A percentile compares a stretch with the other conserved stretches of the same genome.
Conservation (phyloP, 2,888 invertebrate genomes). For the Schizotus pectinicornis region DNA sequence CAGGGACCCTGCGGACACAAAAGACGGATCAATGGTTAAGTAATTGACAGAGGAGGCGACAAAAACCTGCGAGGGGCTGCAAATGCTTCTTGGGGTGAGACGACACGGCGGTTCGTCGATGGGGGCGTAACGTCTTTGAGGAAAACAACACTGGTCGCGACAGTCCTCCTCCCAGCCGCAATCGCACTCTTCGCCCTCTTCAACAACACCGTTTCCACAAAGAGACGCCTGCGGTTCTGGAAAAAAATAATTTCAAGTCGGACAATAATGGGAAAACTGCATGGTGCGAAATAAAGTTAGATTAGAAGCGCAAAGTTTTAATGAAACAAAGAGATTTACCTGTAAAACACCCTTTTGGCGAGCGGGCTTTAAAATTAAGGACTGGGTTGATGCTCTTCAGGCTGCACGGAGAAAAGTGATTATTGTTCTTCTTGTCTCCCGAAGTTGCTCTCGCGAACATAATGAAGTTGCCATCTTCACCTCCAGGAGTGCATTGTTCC, state of each 20-base stretch:
- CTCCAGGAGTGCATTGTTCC: constrained; percentile 92
- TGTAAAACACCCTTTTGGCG: constrained; percentile 90
- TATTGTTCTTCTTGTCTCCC: constrained; percentile 97
- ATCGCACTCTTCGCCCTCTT: constrained; percentile 97
- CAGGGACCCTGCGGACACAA: constrained; percentile 80
- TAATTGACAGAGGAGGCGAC: background rate
- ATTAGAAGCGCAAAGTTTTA: constrained; percentile 32
- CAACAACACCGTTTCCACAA: constrained; percentile 98
- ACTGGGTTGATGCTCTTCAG: constrained; percentile 91
- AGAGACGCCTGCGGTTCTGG: constrained; percentile 90
- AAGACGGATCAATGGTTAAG: background rate
- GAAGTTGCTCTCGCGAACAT: constrained; percentile 99
- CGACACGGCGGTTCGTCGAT: constrained; percentile 84
- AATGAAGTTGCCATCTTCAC: constrained; percentile 97
- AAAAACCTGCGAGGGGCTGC: constrained; percentile 82
- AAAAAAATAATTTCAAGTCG: background rate
- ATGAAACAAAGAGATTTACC: constrained; percentile 61
- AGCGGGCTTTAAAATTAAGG: constrained; percentile 88
- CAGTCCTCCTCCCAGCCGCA: constrained; percentile 99
- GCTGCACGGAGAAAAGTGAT: constrained; percentile 95
- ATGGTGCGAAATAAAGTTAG: constrained; percentile 22
- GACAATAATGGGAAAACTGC: constrained; percentile 15
- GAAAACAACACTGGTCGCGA: constrained; percentile 90
- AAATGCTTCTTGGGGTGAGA: constrained; percentile 78
- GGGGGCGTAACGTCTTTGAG: constrained; percentile 82